Conservation (phyloP, 2,888 invertebrate genomes). For the Mythimna ferrago region DNA sequence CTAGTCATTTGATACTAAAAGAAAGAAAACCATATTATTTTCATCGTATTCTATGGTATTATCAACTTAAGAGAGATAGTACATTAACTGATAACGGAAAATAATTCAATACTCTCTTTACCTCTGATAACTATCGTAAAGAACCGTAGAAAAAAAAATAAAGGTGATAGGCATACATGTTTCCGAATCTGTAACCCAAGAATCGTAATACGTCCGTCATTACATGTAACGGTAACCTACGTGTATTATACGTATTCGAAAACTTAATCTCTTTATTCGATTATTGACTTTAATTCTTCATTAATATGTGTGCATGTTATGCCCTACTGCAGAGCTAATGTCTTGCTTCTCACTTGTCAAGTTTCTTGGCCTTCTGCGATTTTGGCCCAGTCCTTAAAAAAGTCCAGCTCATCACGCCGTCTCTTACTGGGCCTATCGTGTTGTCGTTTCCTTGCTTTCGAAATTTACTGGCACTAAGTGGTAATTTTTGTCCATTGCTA, state of each 20-base stretch:
- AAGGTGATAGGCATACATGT: slow-evolving; percentile 27
- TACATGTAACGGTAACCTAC: slow-evolving; percentile 29
- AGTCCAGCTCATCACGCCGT: background rate
- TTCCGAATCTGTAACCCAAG: background rate
- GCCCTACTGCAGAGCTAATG: background rate
- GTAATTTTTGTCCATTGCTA: background rate
- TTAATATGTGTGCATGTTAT: background rate
- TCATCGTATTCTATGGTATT: background rate
- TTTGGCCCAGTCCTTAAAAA: background rate
- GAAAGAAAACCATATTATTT: background rate
- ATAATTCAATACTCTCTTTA: background rate
- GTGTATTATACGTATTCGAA: slow-evolving; percentile 20
- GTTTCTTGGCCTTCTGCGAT: background rate
- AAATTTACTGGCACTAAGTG: background rate
- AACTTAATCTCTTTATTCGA: slow-evolving; percentile 22
- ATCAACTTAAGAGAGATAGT: too few species aligned
- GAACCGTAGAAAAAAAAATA: slow-evolving; percentile 14
- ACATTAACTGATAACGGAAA: background rate
- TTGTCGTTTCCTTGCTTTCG: background rate
- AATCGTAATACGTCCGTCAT: slow-evolving; percentile 35
- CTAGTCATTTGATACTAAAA: background rate
- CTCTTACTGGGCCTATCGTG: background rate
- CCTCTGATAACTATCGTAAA: background rate
- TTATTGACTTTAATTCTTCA: background rate
- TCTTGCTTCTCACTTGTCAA: background rate